Evolutionary conservation across 92 coral and sea anemone species (phyloP), one percentile per base, ranked within the genome.

Genomic region (Porites rus): DNA sequence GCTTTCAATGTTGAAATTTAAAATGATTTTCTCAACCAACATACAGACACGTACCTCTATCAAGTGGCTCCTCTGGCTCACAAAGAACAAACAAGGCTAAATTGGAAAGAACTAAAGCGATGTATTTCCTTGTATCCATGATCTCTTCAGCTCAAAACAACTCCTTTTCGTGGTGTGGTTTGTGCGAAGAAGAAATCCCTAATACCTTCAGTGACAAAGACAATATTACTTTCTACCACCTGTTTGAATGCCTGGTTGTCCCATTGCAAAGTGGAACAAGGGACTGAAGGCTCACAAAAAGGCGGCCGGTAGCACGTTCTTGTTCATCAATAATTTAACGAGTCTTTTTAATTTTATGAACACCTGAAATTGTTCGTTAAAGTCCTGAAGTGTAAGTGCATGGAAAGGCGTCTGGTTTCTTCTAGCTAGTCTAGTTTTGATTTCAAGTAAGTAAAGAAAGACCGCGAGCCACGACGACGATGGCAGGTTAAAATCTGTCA

Each of bases 41-140:
- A 4, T 16, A 82, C 8, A 2, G 61, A 56, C 18, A 11, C 79
- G 0, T 63, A 72, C 87, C 87, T 83, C 87, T 25, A 60, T 83
- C 87, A 46, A 83, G 87, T 8, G 87, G 87, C 1, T 72, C 71
- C 51, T 83, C 87, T 10, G 87, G 78, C 4, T 73, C 79, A 72
- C 87, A 52, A 7, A 61, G 25, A 6, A 62, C 70, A 61, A 24
- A 63, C 19, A 83, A 14, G 14, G 79, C 72, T 72, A 83, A 83
- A 72, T 63, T 72, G 22, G 73, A 16, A 19, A 83, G 16, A 72
- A 61, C 52, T 64, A 83, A 4, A 1, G 72, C 72, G 13, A 61
- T 10, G 50, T 38, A 38, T 43, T 82, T 59, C 86, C 78, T 19
- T 71, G 46, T 46, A 61, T 60, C 51, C 79, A 83, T 60, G 31